phyloP scores from a whole-genome alignment of 1,140 invertebrate genomes.

The Paralvinella palmiformis region DNA sequence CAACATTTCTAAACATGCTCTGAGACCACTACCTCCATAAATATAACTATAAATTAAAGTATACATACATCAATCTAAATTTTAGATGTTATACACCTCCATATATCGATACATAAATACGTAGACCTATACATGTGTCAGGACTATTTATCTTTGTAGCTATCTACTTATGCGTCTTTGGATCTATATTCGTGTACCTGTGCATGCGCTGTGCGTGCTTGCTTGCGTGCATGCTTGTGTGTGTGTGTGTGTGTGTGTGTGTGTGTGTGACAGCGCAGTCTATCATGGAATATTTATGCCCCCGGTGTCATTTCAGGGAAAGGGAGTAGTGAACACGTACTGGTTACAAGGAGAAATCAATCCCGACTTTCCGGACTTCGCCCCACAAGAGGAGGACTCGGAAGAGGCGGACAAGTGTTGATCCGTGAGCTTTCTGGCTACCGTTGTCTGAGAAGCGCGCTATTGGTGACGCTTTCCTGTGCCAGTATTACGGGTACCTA shows the following conservation, averaged over 20 bases:
- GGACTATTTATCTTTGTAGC: background rate
- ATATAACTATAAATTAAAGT: background rate
- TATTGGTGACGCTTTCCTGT: too few relatives aligned
- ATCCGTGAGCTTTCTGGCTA: too few relatives aligned
- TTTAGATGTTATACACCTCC: too few relatives aligned
- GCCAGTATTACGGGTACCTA: too few relatives aligned
- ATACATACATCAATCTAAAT: too few relatives aligned
- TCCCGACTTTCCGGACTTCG: slow-evolving; percentile 20
- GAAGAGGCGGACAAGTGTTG: too few relatives aligned
- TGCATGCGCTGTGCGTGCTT: background rate
- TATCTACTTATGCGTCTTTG: background rate
- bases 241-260: background rate
- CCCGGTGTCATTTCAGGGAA: slow-evolving; percentile 15
- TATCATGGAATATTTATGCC: background rate
- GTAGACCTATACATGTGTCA: too few relatives aligned
- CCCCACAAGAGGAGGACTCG: slow-evolving; percentile 4
- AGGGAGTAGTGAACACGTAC: slow-evolving; percentile 19
- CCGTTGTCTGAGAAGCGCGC: too few relatives aligned
- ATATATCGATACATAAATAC: too few relatives aligned
- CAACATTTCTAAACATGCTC: too few relatives aligned
- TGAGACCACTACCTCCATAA: too few relatives aligned
- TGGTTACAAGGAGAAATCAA: slow-evolving; percentile 20
- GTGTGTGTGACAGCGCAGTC: background rate
- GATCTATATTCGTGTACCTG: too few relatives aligned
- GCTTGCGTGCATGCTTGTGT: background rate